phyloP scores from a whole-genome alignment of 2,888 invertebrate genomes.

The Drosophila melanosoma region DNA sequence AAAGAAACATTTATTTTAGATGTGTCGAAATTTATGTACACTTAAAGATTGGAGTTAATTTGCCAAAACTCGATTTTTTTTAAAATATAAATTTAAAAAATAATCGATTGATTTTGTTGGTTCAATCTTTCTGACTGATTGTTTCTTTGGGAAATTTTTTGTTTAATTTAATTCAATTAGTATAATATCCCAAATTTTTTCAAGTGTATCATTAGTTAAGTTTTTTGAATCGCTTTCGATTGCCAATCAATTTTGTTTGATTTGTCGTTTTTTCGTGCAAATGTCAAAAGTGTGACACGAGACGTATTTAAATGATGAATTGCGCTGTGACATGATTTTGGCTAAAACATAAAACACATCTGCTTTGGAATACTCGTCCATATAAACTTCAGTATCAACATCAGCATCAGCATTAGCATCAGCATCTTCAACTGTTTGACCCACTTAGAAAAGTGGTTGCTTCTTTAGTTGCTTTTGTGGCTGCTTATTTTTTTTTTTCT shows the following conservation, averaged over 20 bases:
- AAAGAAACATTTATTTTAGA: not conserved
- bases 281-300: slow-evolving; percentile 70
- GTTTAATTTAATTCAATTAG: not conserved
- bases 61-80: not conserved
- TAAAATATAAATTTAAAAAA: not conserved
- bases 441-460: slow-evolving; percentile 41
- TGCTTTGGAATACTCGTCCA: not conserved
- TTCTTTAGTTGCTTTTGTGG: slow-evolving; percentile 12
- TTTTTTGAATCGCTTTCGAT: slow-evolving; percentile 5
- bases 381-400: slow-evolving; percentile 5
- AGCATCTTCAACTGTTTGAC: slow-evolving; percentile 38
- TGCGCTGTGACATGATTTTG: slow-evolving; percentile 50
- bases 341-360: slow-evolving; percentile 10
- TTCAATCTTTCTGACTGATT: no score
- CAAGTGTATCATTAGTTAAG: slow-evolving; percentile 11
- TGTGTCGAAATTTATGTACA: not conserved
- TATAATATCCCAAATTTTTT: not conserved
- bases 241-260: slow-evolving; percentile 17
- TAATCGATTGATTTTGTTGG: not conserved
- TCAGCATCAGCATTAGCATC: not conserved
- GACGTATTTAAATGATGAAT: slow-evolving; percentile 45
- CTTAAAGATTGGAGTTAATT: not conserved
- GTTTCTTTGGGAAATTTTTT: no score
- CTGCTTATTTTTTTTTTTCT: not conserved
- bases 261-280: slow-evolving; percentile 52